Evolutionary conservation across 1,140 invertebrate species (phyloP), one percentile per base, ranked within the genome.

Genomic region (Neodiprion lecontei): DNA sequence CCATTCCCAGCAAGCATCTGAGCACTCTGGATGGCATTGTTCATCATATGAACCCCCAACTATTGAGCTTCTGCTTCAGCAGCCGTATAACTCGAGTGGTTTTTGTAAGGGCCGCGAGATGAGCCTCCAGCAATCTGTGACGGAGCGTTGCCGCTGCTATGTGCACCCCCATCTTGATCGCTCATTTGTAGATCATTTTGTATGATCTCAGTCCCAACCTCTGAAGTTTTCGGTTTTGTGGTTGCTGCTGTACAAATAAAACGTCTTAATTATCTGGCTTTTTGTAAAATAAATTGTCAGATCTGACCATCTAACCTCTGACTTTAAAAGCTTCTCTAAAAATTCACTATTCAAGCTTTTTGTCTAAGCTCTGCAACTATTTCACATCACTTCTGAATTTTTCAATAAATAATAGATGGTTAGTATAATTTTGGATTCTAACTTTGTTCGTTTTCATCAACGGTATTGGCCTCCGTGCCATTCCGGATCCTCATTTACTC

Each of bases 201-300:
- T 17, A 61, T 76, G 61, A 48, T 72, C 48, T 65, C 70, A 69
- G 7, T 48, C 21, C 68, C 47, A 48, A 9, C 50, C 49, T 73
- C 73, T 77, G 70, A 72, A 76, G 17, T 21, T 23, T 53, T 69
- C 17, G 28, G 40, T 53, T 40, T 21, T 67, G 48, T 70, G 53
- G 61, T 69, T 48, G 5, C 72, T 67, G 71, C 73, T 77, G 76
- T 77, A 50, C 72, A 72, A 72, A 77, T 77, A 78, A 68, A 72
- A 71, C 69, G 73, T 73, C 72, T 66, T 74, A 74, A 77, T 75
- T 77, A 81, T 73, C 78, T 77, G 78, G 78, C 70, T 74, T 79
- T 79, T 61, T 21, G 61, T 49, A 72, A 66, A 69, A 73, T 28
- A 67, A 72, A 72, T 74, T 70, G 49, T 78, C 78, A 78, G 77